These are phyloP conservation scores for Lepidocyrtinus sp. DNA, from an alignment of 2,888 invertebrate genomes.

Conservation along the genomic window DNA sequence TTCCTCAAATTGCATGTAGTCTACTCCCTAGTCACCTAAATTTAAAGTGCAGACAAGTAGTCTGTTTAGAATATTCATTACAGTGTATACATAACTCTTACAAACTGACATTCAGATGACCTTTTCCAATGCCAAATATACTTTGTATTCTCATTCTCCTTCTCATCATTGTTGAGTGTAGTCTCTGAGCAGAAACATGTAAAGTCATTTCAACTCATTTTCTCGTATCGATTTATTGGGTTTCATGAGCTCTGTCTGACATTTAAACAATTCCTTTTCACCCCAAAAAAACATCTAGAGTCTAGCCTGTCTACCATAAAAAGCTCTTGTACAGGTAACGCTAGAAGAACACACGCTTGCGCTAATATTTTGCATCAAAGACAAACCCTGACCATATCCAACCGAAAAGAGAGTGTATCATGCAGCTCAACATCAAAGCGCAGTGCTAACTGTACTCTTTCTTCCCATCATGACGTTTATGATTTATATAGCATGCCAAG, in stretches of 20 bases:
- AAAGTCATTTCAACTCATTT: too few relatives aligned
- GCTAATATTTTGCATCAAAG: not conserved
- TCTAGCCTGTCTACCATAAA: not conserved
- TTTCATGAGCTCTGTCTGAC: too few relatives aligned
- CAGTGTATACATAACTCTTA: not conserved
- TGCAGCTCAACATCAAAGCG: too few relatives aligned
- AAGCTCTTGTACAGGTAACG: not conserved
- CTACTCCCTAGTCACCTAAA: not conserved
- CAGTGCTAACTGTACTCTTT: too few relatives aligned
- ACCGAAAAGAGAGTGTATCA: conserved; percentile 7
- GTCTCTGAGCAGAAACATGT: too few relatives aligned
- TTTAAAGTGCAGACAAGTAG: not conserved
- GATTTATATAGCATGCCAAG: conserved; percentile 5
- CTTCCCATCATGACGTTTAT: too few relatives aligned
- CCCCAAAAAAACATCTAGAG: not conserved
- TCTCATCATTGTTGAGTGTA: too few relatives aligned
- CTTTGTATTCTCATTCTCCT: too few relatives aligned
- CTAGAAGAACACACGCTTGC: too few relatives aligned
- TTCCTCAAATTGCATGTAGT: not conserved
- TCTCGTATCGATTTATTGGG: too few relatives aligned
- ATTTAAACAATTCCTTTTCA: not conserved
- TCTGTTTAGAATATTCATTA: not conserved
- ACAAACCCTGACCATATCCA: conserved; percentile 6
- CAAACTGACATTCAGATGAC: conserved; percentile 5
- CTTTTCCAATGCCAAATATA: not conserved